Evolutionary conservation across 2,888 invertebrate species (phyloP).

Genomic region (Oligia latruncula): DNA sequence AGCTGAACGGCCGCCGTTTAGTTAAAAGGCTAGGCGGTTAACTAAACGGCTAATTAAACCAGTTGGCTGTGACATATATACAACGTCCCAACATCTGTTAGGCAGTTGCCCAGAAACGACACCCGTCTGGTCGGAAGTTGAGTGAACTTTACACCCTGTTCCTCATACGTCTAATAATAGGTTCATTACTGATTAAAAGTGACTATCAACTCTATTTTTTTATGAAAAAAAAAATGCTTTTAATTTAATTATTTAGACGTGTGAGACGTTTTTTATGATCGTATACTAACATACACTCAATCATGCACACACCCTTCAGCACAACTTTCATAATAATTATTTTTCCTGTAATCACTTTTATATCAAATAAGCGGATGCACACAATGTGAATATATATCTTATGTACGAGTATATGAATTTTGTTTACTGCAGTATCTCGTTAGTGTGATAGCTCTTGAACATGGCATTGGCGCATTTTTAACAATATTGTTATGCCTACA

Average conservation of each 20-base stretch:
- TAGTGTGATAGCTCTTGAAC: constrained; percentile 22
- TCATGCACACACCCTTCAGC: neutral
- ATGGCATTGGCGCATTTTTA: neutral
- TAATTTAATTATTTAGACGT: constrained; percentile 7
- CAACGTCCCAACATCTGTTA: too few relatives aligned
- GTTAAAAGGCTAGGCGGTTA: too few relatives aligned
- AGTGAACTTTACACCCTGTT: too few relatives aligned
- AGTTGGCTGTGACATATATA: too few relatives aligned
- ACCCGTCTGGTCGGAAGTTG: too few relatives aligned
- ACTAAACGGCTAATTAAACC: too few relatives aligned
- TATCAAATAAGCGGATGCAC: neutral
- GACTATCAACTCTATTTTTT: neutral
- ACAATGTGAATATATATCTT: neutral
- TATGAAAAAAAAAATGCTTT: neutral
- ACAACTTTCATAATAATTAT: neutral
- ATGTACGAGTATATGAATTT: neutral
- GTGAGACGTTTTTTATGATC: neutral
- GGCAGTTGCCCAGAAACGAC: too few relatives aligned
- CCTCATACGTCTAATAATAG: too few relatives aligned
- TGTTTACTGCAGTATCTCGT: constrained; percentile 16
- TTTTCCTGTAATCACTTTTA: constrained; percentile 7
- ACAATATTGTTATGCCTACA: constrained; percentile 17
- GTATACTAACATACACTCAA: neutral
- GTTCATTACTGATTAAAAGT: neutral
- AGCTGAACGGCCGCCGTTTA: too few relatives aligned